Evolutionary conservation across 2,888 invertebrate genomes (phyloP).

Genomic region (Lasiommata megera): DNA sequence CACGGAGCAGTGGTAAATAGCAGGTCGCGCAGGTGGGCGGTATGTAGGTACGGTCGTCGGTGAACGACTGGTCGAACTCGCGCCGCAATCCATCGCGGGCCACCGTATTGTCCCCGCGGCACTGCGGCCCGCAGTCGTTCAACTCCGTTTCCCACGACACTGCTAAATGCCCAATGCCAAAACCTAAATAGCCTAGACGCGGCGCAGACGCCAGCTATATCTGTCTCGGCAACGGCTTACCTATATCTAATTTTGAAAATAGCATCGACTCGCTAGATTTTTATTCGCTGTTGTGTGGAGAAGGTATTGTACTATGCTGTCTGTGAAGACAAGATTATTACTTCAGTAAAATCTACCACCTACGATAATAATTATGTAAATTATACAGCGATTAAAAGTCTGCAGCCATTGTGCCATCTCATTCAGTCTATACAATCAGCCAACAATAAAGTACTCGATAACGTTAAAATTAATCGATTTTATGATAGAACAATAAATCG

Average conservation of each 20-base stretch:
- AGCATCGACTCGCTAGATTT: constrained; percentile 28
- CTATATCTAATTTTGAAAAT: constrained; percentile 51
- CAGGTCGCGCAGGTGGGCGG: constrained; percentile 30
- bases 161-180: constrained; percentile 73
- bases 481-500: constrained; percentile 30
- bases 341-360: neutral
- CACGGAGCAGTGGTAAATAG: constrained; percentile 21
- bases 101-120: constrained; percentile 59
- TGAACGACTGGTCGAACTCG: constrained; percentile 30
- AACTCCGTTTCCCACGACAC: constrained; percentile 80
- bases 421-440: constrained; percentile 3
- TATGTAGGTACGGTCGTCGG: constrained; percentile 19
- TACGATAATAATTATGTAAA: neutral
- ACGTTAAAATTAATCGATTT: constrained; percentile 24
- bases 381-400: constrained; percentile 1
- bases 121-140: constrained; percentile 63
- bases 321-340: neutral
- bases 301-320: neutral
- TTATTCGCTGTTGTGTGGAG: constrained; percentile 4
- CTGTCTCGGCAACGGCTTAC: constrained; percentile 57
- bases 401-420: constrained; percentile 7
- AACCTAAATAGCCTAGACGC: constrained; percentile 78
- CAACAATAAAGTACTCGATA: constrained; percentile 15
- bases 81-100: constrained; percentile 25
- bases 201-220: constrained; percentile 75